A percentile compares a stretch with the other conserved stretches of the same genome.
These are phyloP conservation scores for Adelges cooleyi DNA, from an alignment of 1,140 invertebrate species.

Conservation along the genomic window DNA sequence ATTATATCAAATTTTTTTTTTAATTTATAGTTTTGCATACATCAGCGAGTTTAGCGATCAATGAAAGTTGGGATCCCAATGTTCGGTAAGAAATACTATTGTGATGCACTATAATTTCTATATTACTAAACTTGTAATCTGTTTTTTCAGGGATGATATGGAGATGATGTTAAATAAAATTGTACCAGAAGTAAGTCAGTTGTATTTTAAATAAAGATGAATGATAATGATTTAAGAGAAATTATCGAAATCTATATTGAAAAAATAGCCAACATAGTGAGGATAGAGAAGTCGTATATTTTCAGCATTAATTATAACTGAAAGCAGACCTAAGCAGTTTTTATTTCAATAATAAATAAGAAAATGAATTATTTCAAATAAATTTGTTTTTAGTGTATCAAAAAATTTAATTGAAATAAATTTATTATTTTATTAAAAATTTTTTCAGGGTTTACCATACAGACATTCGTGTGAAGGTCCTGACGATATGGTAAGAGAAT, in stretches of 20 bases:
- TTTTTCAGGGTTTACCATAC: slow-evolving; percentile 65
- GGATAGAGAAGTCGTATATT: no score
- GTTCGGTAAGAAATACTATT: slow-evolving; percentile 46
- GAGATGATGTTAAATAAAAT: slow-evolving; percentile 99
- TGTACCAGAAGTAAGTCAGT: slow-evolving; percentile 73
- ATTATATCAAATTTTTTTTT: slow-evolving; percentile 31
- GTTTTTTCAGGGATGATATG: slow-evolving; percentile 68
- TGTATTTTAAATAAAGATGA: no score
- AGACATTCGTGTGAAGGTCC: slow-evolving; percentile 94
- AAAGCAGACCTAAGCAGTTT: no score
- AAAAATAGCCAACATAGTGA: no score
- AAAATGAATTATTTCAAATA: no score
- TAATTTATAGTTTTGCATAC: slow-evolving; percentile 83
- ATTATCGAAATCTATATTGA: no score
- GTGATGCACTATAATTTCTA: not conserved
- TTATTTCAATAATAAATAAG: no score
- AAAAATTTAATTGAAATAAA: no score
- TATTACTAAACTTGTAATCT: slow-evolving; percentile 27
- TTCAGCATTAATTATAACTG: no score
- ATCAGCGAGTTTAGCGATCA: slow-evolving; percentile 89
- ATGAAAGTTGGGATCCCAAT: slow-evolving; percentile 96
- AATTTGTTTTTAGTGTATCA: no score
- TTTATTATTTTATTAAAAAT: no score
- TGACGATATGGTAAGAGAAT: slow-evolving; percentile 81
- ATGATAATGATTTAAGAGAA: no score